Conservation (phyloP, 2,113 vertebrate species). For the Drymodes brunneopygia region DNA sequence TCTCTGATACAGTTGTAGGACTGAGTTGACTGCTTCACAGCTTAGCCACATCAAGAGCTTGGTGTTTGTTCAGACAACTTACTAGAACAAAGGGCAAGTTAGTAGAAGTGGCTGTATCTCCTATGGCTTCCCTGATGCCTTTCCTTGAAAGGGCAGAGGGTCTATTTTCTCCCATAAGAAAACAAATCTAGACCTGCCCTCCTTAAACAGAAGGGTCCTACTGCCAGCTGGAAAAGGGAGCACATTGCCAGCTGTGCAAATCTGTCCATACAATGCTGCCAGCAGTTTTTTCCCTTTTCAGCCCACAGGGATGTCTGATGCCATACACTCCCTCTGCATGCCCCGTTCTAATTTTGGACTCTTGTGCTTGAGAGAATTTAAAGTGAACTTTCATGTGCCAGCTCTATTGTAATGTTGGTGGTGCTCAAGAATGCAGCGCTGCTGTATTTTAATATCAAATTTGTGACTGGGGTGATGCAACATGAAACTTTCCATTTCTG, state of each 20-base stretch:
- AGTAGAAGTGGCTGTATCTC: neutral
- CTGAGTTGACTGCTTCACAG: neutral
- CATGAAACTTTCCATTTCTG: neutral
- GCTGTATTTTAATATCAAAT: neutral
- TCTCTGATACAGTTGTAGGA: neutral
- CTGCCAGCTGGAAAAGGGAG: constrained; percentile 24
- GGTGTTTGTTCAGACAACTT: neutral
- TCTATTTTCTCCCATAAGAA: neutral
- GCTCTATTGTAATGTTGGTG: neutral
- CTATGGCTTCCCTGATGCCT: neutral
- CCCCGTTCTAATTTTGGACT: neutral
- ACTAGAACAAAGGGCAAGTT: neutral
- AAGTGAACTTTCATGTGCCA: neutral
- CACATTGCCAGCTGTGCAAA: constrained; percentile 42
- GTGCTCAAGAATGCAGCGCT: neutral
- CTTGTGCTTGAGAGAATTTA: neutral
- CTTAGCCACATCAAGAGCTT: neutral
- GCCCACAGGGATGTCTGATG: neutral
- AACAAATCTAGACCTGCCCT: neutral
- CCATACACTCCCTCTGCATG: neutral
- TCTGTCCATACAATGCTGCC: constrained; percentile 14
- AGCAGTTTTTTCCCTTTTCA: constrained; percentile 6
- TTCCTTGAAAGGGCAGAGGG: neutral
- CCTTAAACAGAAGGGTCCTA: neutral
- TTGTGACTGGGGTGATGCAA: neutral